phyloP scores from a whole-genome alignment of 2,888 invertebrate species.

The Fragum whitleyi region DNA sequence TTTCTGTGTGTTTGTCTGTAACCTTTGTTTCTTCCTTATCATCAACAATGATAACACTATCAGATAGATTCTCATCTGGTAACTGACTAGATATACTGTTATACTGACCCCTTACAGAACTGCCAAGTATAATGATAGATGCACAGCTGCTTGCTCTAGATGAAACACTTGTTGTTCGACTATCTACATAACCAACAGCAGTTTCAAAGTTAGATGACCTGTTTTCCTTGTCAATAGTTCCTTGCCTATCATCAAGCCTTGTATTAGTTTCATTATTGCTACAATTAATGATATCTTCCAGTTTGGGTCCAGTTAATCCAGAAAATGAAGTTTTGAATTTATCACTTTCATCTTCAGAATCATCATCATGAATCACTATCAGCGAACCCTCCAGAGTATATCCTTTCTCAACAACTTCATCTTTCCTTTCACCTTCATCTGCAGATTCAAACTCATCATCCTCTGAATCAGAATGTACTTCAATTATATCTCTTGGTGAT shows the following conservation, averaged over 20 bases:
- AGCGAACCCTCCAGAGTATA: neutral
- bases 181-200: neutral
- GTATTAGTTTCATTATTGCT: neutral
- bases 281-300: too few relatives aligned
- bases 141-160: neutral
- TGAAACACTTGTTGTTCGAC: neutral
- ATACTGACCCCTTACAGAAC: neutral
- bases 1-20: too few relatives aligned
- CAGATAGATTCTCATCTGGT: neutral
- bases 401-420: neutral
- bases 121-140: neutral
- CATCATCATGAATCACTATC: too few relatives aligned
- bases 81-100: neutral
- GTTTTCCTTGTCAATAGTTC: neutral
- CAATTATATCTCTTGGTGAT: neutral
- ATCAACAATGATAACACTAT: neutral
- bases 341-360: neutral
- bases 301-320: neutral
- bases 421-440: neutral
- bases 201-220: neutral
- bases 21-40: neutral
- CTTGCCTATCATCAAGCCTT: neutral
- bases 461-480: neutral
- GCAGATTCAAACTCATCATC: slow-evolving; percentile 4
- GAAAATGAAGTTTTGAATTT: slow-evolving; percentile 2